Conservation (phyloP, 2,797 vertebrate species). For the Coregonus sp. region DNA sequence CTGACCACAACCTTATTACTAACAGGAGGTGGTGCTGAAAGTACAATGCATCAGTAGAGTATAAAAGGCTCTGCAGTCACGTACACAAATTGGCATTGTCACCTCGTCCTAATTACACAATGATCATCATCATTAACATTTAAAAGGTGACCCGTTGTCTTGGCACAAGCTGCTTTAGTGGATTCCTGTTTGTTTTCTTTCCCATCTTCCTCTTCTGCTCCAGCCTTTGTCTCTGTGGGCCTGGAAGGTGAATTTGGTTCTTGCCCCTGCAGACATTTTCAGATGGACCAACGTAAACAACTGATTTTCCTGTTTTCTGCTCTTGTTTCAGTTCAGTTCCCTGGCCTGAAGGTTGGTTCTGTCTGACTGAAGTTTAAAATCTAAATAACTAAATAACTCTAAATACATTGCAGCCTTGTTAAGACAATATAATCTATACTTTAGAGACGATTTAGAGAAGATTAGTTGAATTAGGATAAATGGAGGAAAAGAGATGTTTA, state of each 20-base stretch:
- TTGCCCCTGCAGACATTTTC: not conserved
- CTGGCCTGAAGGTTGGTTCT: not conserved
- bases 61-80: not conserved
- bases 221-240: slow-evolving; percentile 11
- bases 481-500: not conserved
- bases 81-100: slow-evolving; percentile 24
- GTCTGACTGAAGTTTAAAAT: not conserved
- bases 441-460: not conserved
- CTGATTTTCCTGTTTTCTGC: not conserved
- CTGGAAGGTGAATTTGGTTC: not conserved
- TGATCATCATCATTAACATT: slow-evolving; percentile 32
- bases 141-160: slow-evolving; percentile 35
- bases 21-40: not conserved
- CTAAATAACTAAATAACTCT: not conserved
- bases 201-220: slow-evolving; percentile 10
- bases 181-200: slow-evolving; percentile 26
- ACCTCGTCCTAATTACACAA: slow-evolving; percentile 25
- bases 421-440: not conserved
- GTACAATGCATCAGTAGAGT: not conserved
- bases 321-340: not conserved
- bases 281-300: not conserved
- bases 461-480: not conserved
- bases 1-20: not conserved
- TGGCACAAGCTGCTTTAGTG: slow-evolving; percentile 28
- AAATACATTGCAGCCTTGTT: not conserved